Evolutionary conservation across 2,797 vertebrate species (phyloP).

Genomic region (Nannoperca australis): DNA sequence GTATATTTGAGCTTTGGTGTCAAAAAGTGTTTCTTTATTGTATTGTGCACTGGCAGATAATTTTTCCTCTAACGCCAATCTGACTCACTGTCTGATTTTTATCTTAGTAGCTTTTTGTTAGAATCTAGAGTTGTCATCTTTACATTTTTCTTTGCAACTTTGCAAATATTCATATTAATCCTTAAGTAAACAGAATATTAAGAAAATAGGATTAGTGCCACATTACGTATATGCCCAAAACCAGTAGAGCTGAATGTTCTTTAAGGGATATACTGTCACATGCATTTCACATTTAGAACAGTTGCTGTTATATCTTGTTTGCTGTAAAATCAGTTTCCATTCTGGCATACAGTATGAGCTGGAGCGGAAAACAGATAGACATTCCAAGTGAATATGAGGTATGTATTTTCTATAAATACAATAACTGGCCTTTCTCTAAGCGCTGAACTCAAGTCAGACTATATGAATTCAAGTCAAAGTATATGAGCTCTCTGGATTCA

Average conservation of each 20-base stretch:
- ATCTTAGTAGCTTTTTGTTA: slow-evolving; percentile 4
- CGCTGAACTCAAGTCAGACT: slow-evolving; percentile 52
- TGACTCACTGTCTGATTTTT: slow-evolving; percentile 20
- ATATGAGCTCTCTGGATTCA: slow-evolving; percentile 44
- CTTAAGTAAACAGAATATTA: slow-evolving; percentile 8
- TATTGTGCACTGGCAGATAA: not conserved
- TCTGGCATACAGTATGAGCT: slow-evolving; percentile 22
- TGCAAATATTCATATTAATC: slow-evolving; percentile 24
- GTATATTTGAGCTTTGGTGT: slow-evolving; percentile 48
- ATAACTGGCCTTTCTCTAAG: slow-evolving; percentile 47
- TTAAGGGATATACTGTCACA: slow-evolving; percentile 18
- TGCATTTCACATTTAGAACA: slow-evolving; percentile 35
- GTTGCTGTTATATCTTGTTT: slow-evolving; percentile 54
- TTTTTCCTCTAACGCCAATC: slow-evolving; percentile 26
- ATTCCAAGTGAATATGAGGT: slow-evolving; percentile 53
- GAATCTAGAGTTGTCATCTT: slow-evolving; percentile 9
- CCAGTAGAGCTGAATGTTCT: not conserved
- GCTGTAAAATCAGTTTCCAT: slow-evolving; percentile 52
- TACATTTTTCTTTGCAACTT: not conserved
- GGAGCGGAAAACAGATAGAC: slow-evolving; percentile 30
- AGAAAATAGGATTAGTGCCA: slow-evolving; percentile 38
- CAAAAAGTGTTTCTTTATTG: slow-evolving; percentile 33
- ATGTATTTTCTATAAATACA: slow-evolving; percentile 53
- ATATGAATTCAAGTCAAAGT: slow-evolving; percentile 51
- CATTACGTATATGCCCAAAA: slow-evolving; percentile 19